Evolutionary conservation across 2,113 vertebrate genomes (phyloP).

Genomic region (Trinectes maculatus): DNA sequence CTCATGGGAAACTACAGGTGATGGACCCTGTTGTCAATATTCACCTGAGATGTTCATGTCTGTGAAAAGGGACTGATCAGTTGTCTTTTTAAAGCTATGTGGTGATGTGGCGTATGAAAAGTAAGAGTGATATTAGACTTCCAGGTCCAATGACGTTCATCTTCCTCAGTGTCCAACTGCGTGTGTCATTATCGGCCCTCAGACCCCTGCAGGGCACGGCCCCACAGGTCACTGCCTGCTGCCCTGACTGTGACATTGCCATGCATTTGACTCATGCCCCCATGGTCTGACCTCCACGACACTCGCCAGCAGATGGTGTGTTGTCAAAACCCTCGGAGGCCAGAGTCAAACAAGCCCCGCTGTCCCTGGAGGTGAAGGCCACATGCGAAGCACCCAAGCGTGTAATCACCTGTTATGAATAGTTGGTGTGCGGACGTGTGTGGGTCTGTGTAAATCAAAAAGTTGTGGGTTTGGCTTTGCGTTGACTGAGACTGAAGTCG

Average conservation of each 20-base stretch:
- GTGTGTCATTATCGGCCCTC: slow-evolving; percentile 39
- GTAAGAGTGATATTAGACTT: not conserved
- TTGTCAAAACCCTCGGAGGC: slow-evolving; percentile 53
- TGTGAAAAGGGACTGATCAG: slow-evolving; percentile 1
- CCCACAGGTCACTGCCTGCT: slow-evolving; percentile 12
- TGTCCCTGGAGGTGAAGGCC: slow-evolving; percentile 35
- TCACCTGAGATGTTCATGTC: slow-evolving; percentile 10
- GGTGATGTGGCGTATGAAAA: not conserved
- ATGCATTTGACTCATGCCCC: slow-evolving; percentile 33
- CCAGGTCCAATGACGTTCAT: not conserved
- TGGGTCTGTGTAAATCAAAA: slow-evolving; percentile 5
- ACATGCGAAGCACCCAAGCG: slow-evolving; percentile 8
- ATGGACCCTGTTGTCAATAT: slow-evolving; percentile 31
- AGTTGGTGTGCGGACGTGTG: slow-evolving; percentile 2
- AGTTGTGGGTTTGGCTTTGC: slow-evolving; percentile 22
- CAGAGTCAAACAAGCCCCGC: slow-evolving; percentile 45
- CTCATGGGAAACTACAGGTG: slow-evolving; percentile 11
- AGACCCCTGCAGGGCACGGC: slow-evolving; percentile 29
- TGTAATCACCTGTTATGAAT: slow-evolving; percentile 30
- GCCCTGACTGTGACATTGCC: slow-evolving; percentile 32
- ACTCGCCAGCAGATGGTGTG: slow-evolving; percentile 53
- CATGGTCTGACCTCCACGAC: slow-evolving; percentile 18
- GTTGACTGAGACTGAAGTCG: slow-evolving; percentile 57
- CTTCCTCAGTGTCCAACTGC: slow-evolving; percentile 26
- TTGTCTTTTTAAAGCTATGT: not conserved